These are phyloP conservation scores for Paraescarpia echinospica DNA, from an alignment of 1,140 invertebrate genomes.

Conservation along the genomic window DNA sequence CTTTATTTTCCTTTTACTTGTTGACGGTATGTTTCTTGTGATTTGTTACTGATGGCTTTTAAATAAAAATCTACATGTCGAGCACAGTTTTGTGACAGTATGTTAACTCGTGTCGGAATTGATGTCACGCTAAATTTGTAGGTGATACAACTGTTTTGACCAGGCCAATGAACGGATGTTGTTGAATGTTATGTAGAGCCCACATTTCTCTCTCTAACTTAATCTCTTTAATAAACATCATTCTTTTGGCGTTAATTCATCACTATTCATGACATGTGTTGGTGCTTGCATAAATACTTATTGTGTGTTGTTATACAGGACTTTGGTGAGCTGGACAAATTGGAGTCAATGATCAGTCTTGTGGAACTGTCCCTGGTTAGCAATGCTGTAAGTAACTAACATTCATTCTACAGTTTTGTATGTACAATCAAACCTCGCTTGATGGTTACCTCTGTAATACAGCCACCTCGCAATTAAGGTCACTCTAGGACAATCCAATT, in stretches of 20 bases:
- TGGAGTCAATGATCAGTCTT: conserved; percentile 46
- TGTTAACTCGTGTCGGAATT: too few relatives aligned
- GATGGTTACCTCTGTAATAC: too few relatives aligned
- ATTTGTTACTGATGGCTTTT: background rate
- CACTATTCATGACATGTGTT: too few relatives aligned
- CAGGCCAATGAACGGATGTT: background rate
- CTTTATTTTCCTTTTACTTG: background rate
- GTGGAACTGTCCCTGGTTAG: conserved; percentile 53
- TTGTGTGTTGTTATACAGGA: conserved; percentile 39
- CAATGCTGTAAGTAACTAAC: conserved; percentile 48
- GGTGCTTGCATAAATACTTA: too few relatives aligned
- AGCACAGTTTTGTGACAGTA: too few relatives aligned
- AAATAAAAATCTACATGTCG: too few relatives aligned
- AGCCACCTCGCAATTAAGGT: too few relatives aligned
- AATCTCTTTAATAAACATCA: too few relatives aligned
- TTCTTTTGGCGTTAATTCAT: too few relatives aligned
- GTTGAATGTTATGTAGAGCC: background rate
- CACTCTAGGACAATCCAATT: too few relatives aligned
- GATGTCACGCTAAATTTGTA: background rate
- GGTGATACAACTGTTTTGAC: background rate
- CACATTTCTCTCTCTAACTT: too few relatives aligned
- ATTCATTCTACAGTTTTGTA: background rate
- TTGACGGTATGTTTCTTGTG: conserved; percentile 15
- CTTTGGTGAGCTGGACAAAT: conserved; percentile 50
- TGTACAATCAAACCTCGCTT: too few relatives aligned